phyloP scores from a whole-genome alignment of 2,797 vertebrate species.

The Pseudomugil gertrudae region DNA sequence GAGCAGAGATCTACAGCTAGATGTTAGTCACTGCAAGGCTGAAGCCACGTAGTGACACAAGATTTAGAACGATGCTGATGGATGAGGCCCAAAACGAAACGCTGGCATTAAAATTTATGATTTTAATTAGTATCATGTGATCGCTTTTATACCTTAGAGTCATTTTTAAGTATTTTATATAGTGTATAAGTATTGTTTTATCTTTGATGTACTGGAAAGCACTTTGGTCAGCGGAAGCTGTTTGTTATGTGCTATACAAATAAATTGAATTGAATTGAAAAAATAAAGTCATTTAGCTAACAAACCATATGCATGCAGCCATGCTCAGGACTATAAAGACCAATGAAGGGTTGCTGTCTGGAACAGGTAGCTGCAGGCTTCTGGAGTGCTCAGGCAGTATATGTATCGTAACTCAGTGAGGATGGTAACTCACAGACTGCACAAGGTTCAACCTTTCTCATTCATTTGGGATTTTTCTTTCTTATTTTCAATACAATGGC shows the following conservation, averaged over 20 bases:
- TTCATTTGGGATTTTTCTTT: slow-evolving; percentile 50
- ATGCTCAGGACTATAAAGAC: slow-evolving; percentile 3
- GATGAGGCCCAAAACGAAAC: slow-evolving; percentile 35
- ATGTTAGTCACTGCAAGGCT: slow-evolving; percentile 43
- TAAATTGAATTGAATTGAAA: too few species aligned
- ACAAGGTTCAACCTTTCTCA: slow-evolving; percentile 32
- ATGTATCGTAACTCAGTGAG: slow-evolving; percentile 27
- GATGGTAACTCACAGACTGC: slow-evolving; percentile 45
- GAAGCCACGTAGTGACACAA: slow-evolving; percentile 37
- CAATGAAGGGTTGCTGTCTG: slow-evolving; percentile 4
- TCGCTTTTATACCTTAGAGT: too few species aligned
- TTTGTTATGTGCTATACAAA: too few species aligned
- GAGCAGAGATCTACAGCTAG: slow-evolving; percentile 41
- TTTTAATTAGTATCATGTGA: too few species aligned
- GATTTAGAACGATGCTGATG: slow-evolving; percentile 52
- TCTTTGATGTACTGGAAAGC: too few species aligned
- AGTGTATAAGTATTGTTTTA: too few species aligned
- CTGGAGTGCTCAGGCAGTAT: slow-evolving; percentile 1
- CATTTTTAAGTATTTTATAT: too few species aligned
- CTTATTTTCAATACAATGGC: slow-evolving; percentile 62
- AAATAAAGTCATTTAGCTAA: slow-evolving; percentile 39
- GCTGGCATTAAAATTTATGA: slow-evolving; percentile 14
- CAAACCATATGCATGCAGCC: slow-evolving; percentile 24
- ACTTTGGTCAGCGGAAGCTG: too few species aligned
- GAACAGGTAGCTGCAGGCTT: slow-evolving; percentile 7